phyloP scores from a whole-genome alignment of 2,888 invertebrate genomes.

The Lasioglossum oenotherae region DNA sequence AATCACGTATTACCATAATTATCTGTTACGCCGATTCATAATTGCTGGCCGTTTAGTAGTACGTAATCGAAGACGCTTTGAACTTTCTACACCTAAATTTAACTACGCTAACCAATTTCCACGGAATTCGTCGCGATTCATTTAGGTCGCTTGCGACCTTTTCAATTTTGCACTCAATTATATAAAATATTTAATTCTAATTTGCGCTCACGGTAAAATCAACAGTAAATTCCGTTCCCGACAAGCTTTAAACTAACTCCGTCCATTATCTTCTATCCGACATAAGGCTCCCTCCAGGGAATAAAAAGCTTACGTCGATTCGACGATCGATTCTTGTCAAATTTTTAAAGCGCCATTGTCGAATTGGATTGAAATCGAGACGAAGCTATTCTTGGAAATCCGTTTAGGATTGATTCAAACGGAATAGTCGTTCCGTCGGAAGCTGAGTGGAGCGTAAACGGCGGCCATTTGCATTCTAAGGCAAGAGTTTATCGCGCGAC shows the following conservation, averaged over 20 bases:
- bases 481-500: constrained; percentile 71
- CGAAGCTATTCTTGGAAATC: constrained; percentile 36
- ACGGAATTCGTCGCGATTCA: neutral
- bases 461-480: constrained; percentile 62
- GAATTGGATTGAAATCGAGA: constrained; percentile 3
- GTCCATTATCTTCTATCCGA: neutral
- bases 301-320: neutral
- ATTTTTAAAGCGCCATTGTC: neutral
- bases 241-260: neutral
- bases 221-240: neutral
- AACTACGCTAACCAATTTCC: neutral
- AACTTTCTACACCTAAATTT: constrained; percentile 15
- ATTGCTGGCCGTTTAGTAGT: constrained; percentile 40
- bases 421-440: constrained; percentile 28
- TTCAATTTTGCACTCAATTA: neutral
- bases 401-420: constrained; percentile 57
- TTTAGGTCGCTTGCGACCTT: neutral
- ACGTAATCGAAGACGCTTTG: constrained; percentile 47
- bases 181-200: neutral
- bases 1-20: constrained; percentile 65
- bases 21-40: constrained; percentile 57
- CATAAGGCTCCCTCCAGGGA: neutral
- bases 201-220: neutral
- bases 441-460: constrained; percentile 59
- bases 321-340: neutral